Evolutionary conservation across 2,113 vertebrate species (phyloP).

Genomic region (Myotis brandtii): DNA sequence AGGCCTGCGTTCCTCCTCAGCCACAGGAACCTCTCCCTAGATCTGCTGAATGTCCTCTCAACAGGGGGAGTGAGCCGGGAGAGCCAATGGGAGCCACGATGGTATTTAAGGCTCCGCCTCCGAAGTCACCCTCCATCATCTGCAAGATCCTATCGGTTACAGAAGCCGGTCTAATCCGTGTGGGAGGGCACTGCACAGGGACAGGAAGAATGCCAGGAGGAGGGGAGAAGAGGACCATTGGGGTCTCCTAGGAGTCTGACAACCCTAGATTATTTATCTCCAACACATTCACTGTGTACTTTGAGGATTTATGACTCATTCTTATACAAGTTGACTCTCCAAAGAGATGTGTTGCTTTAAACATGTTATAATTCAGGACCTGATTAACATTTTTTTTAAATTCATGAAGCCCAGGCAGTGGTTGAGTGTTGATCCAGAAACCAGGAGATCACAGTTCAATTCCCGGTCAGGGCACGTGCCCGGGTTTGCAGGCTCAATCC

Average conservation of each 20-base stretch:
- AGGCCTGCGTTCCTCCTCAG: neutral
- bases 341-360: neutral
- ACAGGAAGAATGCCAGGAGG: neutral
- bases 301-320: neutral
- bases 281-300: neutral
- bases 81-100: neutral
- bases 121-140: neutral
- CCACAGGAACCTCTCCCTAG: fast-evolving
- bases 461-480: too few species aligned
- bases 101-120: neutral
- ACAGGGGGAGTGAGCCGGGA: neutral
- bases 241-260: neutral
- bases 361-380: neutral
- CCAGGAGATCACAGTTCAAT: too few species aligned
- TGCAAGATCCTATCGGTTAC: neutral
- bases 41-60: neutral
- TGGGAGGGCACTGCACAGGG: neutral
- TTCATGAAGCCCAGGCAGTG: neutral
- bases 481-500: too few species aligned
- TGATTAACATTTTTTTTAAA: neutral
- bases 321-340: neutral
- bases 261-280: neutral
- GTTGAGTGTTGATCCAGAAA: too few species aligned
- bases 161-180: neutral
- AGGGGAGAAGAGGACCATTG: fast-evolving